Evolutionary conservation across 2,888 invertebrate species (phyloP), one percentile per base, ranked within the genome.

Genomic region (Ochropacha duplaris): DNA sequence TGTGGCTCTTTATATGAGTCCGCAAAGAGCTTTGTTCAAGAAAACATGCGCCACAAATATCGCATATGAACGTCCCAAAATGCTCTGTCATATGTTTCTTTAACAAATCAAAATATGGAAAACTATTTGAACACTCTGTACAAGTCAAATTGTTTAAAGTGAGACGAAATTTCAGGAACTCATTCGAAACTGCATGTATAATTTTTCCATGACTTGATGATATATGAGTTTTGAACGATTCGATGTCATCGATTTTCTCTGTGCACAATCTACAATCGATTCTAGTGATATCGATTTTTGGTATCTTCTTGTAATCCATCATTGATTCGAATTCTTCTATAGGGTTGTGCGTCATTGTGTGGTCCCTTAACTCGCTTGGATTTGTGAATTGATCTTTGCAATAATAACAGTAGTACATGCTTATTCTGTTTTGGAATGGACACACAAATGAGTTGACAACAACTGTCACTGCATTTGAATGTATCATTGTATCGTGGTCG

Each of bases 31-130:
- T 82, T 1, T 86, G 83, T 57, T 93, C 92, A 0, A 93, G 68
- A 52, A 94, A 94, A 11, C 90, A 87, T 0, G 92, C 91, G 0
- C 92, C 88, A 50, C 91, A 92, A 0, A 88, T 74, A 19, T 91
- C 90, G 49, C 93, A 93, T 0, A 87, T 86, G 1, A 72, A 86
- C 0, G 87, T 88, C 0, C 89, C 88, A 8, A 92, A 90, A 59
- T 90, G 91, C 1, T 86, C 87, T 0, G 86, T 81, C 90, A 88
- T 90, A 50, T 90, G 88, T 62, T 90, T 87, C 31, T 87, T 87
- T 22, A 91, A 62, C 5, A 81, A 78, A 60, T 90, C 88, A 49
- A 90, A 87, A 60, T 88, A 91, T 0, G 80, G 89, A 68, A 83
- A 93, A 0, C 65, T 81, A 65, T 63, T 72, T 0, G 70, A 69